A percentile compares a stretch with the other conserved stretches of the same genome.
phyloP scores from a whole-genome alignment of 2,113 vertebrate genomes.

The Gadus chalcogrammus region DNA sequence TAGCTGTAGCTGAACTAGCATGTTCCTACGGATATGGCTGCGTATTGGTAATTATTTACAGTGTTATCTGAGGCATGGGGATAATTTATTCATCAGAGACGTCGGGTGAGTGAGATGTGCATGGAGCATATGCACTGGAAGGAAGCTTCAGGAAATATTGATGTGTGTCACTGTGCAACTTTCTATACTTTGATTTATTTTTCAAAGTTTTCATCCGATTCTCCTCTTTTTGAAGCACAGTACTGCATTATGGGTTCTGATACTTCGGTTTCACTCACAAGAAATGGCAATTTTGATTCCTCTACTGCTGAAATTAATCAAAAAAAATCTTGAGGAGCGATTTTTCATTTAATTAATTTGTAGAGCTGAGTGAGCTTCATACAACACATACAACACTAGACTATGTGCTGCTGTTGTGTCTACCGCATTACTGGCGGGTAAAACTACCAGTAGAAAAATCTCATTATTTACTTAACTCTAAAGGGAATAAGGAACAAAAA shows the following conservation, averaged over 20 bases:
- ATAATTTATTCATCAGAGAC: constrained; percentile 42
- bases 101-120: constrained; percentile 7
- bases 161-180: neutral
- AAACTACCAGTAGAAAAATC: too few species aligned
- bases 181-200: constrained; percentile 11
- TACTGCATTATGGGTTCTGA: too few species aligned
- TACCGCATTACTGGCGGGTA: neutral
- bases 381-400: constrained; percentile 15
- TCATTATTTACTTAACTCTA: too few species aligned
- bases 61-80: constrained; percentile 32
- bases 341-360: too few species aligned
- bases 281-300: too few species aligned
- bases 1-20: constrained; percentile 6
- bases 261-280: too few species aligned
- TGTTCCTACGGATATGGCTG: constrained; percentile 27
- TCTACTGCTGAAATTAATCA: too few species aligned
- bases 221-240: too few species aligned
- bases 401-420: constrained; percentile 10
- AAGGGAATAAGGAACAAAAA: too few species aligned
- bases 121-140: neutral
- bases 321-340: too few species aligned
- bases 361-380: too few species aligned
- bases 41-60: constrained; percentile 42
- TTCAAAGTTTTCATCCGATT: too few species aligned
- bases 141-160: neutral